A percentile compares a stretch with the other conserved stretches of the same genome.
Conservation (phyloP, 2,113 vertebrate species). For the Anoura caudifer region DNA sequence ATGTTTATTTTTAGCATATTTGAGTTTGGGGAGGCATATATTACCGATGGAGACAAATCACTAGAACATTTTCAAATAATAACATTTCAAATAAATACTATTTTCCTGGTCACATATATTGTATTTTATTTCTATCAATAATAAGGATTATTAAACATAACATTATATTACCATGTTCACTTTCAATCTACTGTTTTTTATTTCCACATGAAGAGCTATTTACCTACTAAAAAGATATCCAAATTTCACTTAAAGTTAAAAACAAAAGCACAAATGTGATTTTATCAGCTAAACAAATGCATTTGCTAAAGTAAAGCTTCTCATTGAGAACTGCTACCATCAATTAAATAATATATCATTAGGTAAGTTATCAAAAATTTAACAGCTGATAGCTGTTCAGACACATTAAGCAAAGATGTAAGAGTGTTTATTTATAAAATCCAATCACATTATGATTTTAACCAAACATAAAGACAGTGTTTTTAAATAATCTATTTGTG, state of each 20-base stretch:
- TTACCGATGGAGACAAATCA: not conserved
- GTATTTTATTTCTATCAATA: not conserved
- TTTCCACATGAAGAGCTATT: not conserved
- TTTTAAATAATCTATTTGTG: not conserved
- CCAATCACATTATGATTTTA: not conserved
- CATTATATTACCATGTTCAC: not conserved
- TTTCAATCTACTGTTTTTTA: not conserved
- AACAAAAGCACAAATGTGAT: constrained; percentile 23
- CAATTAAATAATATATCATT: constrained; percentile 24
- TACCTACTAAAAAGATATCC: not conserved
- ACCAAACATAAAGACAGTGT: not conserved
- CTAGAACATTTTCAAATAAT: not conserved
- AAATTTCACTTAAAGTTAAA: not conserved
- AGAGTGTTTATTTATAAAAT: not conserved
- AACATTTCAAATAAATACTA: not conserved
- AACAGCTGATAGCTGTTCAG: not conserved
- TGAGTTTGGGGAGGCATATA: not conserved
- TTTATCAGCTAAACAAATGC: constrained; percentile 30
- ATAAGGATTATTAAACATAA: not conserved
- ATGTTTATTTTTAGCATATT: not conserved
- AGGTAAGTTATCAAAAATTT: not conserved
- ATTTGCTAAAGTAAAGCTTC: not conserved
- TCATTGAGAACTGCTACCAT: not conserved
- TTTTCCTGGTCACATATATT: not conserved
- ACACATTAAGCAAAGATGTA: not conserved